phyloP scores from a whole-genome alignment of 2,888 invertebrate genomes.

The Drosophila pseudotakahashii region DNA sequence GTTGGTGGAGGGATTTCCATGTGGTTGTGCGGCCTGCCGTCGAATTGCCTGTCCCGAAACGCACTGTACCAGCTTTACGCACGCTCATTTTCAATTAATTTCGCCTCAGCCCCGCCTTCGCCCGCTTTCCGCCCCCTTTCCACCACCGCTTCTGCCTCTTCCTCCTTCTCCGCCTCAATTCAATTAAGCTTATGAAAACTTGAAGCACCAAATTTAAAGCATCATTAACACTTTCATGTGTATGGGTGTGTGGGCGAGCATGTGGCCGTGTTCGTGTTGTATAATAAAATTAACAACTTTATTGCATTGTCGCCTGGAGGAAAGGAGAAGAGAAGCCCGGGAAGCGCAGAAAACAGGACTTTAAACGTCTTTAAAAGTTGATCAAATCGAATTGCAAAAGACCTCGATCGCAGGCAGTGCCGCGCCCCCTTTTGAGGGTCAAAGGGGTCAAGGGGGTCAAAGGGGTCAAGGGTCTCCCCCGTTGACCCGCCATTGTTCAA shows the following conservation, averaged over 20 bases:
- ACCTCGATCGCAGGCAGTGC: constrained; percentile 1
- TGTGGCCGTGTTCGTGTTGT: constrained; percentile 37
- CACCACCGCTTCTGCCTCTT: constrained; percentile 3
- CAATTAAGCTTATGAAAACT: constrained; percentile 68
- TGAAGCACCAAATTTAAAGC: constrained; percentile 62
- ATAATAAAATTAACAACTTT: constrained; percentile 69
- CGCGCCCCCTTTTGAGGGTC: too few relatives aligned
- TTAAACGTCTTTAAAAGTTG: constrained; percentile 9
- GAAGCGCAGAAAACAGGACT: not conserved
- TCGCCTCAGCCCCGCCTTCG: constrained; percentile 7
- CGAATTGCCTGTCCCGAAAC: constrained; percentile 21
- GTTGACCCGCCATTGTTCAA: constrained; percentile 14
- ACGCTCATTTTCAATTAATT: constrained; percentile 59
- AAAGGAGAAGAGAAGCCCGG: not conserved
- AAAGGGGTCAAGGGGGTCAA: not conserved
- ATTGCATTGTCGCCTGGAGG: constrained; percentile 50
- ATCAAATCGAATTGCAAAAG: constrained; percentile 10
- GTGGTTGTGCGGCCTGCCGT: constrained; percentile 2
- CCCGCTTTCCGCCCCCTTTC: not conserved
- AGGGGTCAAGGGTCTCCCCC: not conserved
- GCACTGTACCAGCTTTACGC: constrained; percentile 41
- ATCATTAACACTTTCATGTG: constrained; percentile 62
- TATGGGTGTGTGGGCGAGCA: constrained; percentile 8
- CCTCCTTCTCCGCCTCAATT: constrained; percentile 50
- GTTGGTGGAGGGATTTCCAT: constrained; percentile 2